A percentile compares a stretch with the other conserved stretches of the same genome.
These are phyloP conservation scores for Elysia chlorotica DNA, from an alignment of 1,140 invertebrate genomes.

Conservation along the genomic window DNA sequence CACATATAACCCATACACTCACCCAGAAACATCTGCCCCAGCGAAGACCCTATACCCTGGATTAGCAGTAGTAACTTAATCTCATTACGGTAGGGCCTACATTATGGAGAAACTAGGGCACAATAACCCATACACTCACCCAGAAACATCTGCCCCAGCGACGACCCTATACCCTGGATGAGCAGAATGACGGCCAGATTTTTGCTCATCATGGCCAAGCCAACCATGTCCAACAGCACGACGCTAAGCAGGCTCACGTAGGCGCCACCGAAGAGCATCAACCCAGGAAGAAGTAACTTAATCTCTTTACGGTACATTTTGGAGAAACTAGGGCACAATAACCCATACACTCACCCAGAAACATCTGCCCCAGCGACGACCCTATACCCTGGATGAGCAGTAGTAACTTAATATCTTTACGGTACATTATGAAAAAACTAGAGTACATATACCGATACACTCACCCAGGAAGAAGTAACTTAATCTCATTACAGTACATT, in stretches of 20 bases:
- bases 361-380: slow-evolving; percentile 45
- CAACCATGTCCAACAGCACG: slow-evolving; percentile 50
- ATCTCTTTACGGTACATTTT: no score
- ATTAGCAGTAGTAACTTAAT: no score
- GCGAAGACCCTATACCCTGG: no score
- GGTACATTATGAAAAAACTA: slow-evolving; percentile 41
- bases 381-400: slow-evolving; percentile 48
- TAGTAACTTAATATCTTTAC: no score
- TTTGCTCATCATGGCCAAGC: slow-evolving; percentile 39
- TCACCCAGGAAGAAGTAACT: slow-evolving; percentile 41
- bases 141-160: slow-evolving; percentile 46
- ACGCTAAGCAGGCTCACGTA: slow-evolving; percentile 40
- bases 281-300: slow-evolving; percentile 38
- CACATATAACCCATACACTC: no score
- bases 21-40: no score
- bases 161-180: slow-evolving; percentile 46
- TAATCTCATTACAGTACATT: no score
- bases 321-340: no score
- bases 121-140: slow-evolving; percentile 38
- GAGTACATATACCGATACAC: slow-evolving; percentile 49
- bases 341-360: slow-evolving; percentile 39
- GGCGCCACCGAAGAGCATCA: slow-evolving; percentile 47
- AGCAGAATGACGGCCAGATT: slow-evolving; percentile 43
- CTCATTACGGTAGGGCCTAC: no score
- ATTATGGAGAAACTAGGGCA: no score